Evolutionary conservation across 2,113 vertebrate species (phyloP), one percentile per base, ranked within the genome.

Genomic region (Lethenteron reissneri): DNA sequence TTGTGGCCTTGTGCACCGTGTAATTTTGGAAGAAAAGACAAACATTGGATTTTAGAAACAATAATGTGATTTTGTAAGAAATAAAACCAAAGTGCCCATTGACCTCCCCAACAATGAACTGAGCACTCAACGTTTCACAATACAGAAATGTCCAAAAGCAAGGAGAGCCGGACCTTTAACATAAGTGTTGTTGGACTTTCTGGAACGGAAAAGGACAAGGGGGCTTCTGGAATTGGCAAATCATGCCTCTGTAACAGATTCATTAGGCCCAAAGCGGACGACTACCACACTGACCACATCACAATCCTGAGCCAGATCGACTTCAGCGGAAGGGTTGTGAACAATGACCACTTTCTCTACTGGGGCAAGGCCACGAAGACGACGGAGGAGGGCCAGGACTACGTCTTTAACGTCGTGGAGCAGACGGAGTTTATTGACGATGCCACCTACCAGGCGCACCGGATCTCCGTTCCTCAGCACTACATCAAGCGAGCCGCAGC

Each of bases 301-400:
- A 97, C 95, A 71, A 91, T 97, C 82, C 86, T 99, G 82, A 99
- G 92, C 86, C 95, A 90, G 77, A 99, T 99, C 86, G 95, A 97
- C 84, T 99, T 97, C 82, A 92, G 92, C 78, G 95, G 92, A 71
- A 86, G 92, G 71, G 95, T 99, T 77, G 95, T 99, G 74, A 99
- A 99, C 84, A 99, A 99, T 83, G 95, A 99, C 80, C 95, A 99
- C 81, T 99, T 99, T 83, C 82, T 97, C 72, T 99, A 90, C 80
- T 97, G 95, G 92, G 92, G 92, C 78, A 89, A 97, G 72, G 83
- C 92, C 81, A 84, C 78, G 12, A 85, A 92, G 79, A 84, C 83
- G 71, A 85, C 88, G 41, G 92, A 99, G 72, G 92, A 99, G 77
- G 90, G 90, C 78, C 76, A 88, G 72, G 95, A 99, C 73, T 95